Evolutionary conservation across 2,797 vertebrate species (phyloP).

Genomic region (Menidia menidia): DNA sequence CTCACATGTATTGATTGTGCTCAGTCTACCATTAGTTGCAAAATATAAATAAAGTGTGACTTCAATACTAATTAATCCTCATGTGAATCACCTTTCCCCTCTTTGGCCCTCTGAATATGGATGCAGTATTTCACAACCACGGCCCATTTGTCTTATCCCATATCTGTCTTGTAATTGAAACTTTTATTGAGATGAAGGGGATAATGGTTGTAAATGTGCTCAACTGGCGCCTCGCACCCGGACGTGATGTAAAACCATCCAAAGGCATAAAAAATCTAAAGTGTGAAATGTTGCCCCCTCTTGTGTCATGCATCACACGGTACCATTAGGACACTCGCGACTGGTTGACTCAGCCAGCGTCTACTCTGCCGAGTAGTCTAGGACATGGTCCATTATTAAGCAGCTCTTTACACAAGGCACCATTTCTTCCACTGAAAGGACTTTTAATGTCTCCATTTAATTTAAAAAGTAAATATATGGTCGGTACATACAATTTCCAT

Average conservation of each 20-base stretch:
- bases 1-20: background rate
- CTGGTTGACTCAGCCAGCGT: constrained; percentile 24
- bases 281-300: constrained; percentile 63
- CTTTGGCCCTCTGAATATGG: constrained; percentile 29
- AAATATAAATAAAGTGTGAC: background rate
- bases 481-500: constrained; percentile 34
- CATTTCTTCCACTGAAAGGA: constrained; percentile 18
- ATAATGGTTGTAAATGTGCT: constrained; percentile 77
- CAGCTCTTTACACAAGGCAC: constrained; percentile 38
- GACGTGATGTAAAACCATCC: constrained; percentile 69
- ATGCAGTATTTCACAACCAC: constrained; percentile 63
- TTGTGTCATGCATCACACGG: constrained; percentile 53
- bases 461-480: constrained; percentile 35
- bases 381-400: constrained; percentile 51
- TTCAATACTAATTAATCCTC: background rate
- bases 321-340: constrained; percentile 54
- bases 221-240: constrained; percentile 50
- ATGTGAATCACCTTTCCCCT: constrained; percentile 42
- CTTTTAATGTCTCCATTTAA: constrained; percentile 36
- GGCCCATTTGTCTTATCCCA: constrained; percentile 73
- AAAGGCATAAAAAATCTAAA: constrained; percentile 63
- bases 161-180: constrained; percentile 74
- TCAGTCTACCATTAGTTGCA: background rate
- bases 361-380: constrained; percentile 31
- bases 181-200: constrained; percentile 78